These are phyloP conservation scores for Eueides isabella DNA, from an alignment of 1,140 invertebrate species.

Conservation along the genomic window DNA sequence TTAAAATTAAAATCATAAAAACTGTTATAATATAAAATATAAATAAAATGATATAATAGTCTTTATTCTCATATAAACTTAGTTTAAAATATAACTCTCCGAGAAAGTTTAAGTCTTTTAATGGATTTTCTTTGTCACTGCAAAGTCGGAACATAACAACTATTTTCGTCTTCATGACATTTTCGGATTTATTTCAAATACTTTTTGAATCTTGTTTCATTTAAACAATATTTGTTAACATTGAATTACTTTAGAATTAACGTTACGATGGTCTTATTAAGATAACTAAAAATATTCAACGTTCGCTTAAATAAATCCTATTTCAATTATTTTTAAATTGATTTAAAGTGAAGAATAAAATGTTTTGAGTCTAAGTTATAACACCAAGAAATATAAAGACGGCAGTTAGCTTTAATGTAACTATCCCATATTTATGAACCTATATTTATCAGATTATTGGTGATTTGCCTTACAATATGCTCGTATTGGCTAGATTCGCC, in stretches of 20 bases:
- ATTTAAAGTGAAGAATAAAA: background rate
- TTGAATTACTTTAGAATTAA: background rate
- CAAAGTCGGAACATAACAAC: slow-evolving; percentile 34
- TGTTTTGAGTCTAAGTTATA: background rate
- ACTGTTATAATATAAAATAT: background rate
- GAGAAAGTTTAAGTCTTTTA: slow-evolving; percentile 37
- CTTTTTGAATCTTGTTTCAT: slow-evolving; percentile 33
- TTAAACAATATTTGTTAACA: slow-evolving; percentile 11
- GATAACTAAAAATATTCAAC: background rate
- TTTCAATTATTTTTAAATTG: too few species aligned
- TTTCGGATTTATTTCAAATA: slow-evolving; percentile 27
- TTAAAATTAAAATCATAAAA: too few species aligned
- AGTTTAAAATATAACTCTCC: slow-evolving; percentile 34
- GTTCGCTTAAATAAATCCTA: background rate
- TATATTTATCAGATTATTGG: too few species aligned
- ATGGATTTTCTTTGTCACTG: slow-evolving; percentile 40
- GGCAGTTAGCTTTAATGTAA: too few species aligned
- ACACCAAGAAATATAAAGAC: too few species aligned
- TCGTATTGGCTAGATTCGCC: too few species aligned
- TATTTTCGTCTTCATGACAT: slow-evolving; percentile 37
- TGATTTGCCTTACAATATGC: too few species aligned
- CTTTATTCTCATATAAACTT: slow-evolving; percentile 31
- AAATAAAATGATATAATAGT: slow-evolving; percentile 13
- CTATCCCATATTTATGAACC: too few species aligned
- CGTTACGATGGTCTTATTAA: background rate